A percentile compares a stretch with the other conserved stretches of the same genome.
Evolutionary conservation across 1,140 invertebrate genomes (phyloP).

Genomic region (Polypedilum pembai): DNA sequence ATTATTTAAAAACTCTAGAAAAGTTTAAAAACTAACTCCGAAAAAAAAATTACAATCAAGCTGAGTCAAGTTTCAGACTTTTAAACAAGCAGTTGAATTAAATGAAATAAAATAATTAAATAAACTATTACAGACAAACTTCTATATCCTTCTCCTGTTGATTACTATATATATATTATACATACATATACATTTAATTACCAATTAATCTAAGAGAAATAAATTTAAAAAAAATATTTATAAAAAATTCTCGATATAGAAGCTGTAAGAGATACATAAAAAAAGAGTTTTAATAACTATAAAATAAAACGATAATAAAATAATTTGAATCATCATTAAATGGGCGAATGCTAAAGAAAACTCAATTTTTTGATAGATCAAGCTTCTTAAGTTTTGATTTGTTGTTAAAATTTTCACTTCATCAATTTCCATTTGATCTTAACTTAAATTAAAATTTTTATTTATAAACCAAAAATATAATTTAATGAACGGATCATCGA

Average conservation of each 20-base stretch:
- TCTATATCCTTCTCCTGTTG: constrained; percentile 17
- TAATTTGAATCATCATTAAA: neutral
- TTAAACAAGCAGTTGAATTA: no score
- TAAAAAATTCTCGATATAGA: neutral
- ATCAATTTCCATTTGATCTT: no score
- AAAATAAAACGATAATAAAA: neutral
- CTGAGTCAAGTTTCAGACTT: neutral
- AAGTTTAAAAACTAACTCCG: no score
- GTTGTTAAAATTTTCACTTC: no score
- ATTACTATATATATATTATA: neutral
- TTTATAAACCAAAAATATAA: no score
- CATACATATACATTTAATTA: neutral
- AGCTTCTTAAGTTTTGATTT: no score
- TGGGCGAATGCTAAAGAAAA: neutral
- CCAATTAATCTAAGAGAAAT: neutral
- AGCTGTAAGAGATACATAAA: neutral
- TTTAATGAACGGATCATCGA: no score
- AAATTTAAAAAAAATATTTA: neutral
- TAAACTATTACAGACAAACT: neutral
- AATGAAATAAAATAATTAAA: neutral
- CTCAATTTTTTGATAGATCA: neutral
- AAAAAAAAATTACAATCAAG: neutral
- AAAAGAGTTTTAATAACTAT: neutral
- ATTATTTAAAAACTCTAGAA: no score
- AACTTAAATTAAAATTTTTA: no score